Evolutionary conservation across 2,888 invertebrate genomes (phyloP), one percentile per base, ranked within the genome.

Genomic region (Mylabris sibirica): DNA sequence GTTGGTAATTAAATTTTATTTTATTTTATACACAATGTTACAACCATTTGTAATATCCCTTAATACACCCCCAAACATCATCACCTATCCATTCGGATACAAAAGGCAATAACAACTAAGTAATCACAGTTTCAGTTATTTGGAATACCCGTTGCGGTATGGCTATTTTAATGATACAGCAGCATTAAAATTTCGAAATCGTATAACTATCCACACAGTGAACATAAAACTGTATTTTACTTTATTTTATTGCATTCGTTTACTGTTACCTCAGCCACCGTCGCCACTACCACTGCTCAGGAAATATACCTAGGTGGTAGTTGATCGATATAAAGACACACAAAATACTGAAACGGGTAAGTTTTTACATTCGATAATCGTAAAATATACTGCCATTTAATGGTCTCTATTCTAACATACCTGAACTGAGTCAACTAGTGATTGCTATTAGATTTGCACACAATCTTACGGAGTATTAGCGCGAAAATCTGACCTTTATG

Each of bases 341-440:
- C 63, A 11, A n/a, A 63, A 35, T 30, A 22, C n/a, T n/a, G 24
- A 9, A 30, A 5, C n/a, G 35, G 59, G 69, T n/a, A 66, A 64
- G 30, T 8, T 30, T 71, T 61, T 67, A 71, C 72, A 75, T 73
- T 74, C 72, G 71, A 73, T 70, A 74, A 77, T 80, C 82, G 78
- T 81, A 82, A 82, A 82, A 78, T 81, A 81, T 80, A 82, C 76
- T 75, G 77, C 79, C 63, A 68, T 80, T 82, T 82, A 80, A 82
- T 81, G 78, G 81, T 75, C 76, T 78, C 78, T 75, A 74, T 80
- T 81, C 81, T 80, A 30, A 30, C 30, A 30, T 80, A 81, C 81
- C 81, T 81, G 82, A 80, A 79, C 76, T 76, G 68, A 22, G 57
- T 34, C 26, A 6, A 5, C 11, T 62, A n/a, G 62, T 8, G 49